These are phyloP conservation scores for Drosophila insularis DNA, from an alignment of 1,140 invertebrate species.

Conservation along the genomic window DNA sequence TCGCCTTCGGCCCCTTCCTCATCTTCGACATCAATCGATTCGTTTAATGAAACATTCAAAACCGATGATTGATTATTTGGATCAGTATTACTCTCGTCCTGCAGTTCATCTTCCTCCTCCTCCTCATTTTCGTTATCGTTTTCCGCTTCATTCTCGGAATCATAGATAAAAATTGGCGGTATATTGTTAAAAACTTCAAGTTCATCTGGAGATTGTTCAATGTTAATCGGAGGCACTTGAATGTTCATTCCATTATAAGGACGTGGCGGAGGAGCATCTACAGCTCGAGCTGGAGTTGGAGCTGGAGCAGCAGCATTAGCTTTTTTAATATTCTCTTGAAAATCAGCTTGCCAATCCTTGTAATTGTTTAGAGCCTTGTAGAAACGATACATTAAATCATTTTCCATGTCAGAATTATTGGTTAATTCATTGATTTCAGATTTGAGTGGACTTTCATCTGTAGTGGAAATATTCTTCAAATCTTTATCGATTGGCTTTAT, in stretches of 20 bases:
- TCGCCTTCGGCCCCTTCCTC: not conserved
- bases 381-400: conserved; percentile 25
- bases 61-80: too few relatives aligned
- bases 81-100: too few relatives aligned
- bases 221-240: too few relatives aligned
- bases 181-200: not conserved
- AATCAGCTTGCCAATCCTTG: conserved; percentile 10
- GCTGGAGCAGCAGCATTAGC: not conserved
- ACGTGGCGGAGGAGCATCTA: too few relatives aligned
- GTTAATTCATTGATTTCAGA: not conserved
- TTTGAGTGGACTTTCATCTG: not conserved
- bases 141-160: not conserved
- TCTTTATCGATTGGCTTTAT: not conserved
- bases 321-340: not conserved
- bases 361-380: conserved; percentile 33
- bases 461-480: not conserved
- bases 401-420: not conserved
- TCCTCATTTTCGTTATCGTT: not conserved
- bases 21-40: not conserved
- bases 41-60: not conserved
- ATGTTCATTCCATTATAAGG: too few relatives aligned
- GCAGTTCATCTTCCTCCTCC: not conserved
- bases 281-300: too few relatives aligned
- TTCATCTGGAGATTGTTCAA: too few relatives aligned
- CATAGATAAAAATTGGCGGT: not conserved